Evolutionary conservation across 2,797 vertebrate species (phyloP).

Genomic region (Clangula hyemalis): DNA sequence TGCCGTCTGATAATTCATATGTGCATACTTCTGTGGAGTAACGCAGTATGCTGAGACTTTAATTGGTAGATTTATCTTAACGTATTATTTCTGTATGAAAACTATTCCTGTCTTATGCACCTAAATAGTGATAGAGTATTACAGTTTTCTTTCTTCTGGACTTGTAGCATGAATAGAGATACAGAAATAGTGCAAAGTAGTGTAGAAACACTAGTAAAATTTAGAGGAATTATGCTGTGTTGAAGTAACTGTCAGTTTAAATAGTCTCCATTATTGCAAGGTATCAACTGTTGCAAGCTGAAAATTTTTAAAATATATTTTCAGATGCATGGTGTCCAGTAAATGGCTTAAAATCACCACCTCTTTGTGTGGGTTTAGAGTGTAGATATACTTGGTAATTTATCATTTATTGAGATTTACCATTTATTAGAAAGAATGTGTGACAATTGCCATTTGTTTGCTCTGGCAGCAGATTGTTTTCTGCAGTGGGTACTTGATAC

Average conservation of each 20-base stretch:
- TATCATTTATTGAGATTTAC: not conserved
- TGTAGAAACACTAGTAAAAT: not conserved
- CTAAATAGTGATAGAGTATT: not conserved
- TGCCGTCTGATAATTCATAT: not conserved
- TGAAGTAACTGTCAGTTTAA: not conserved
- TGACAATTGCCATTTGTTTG: not conserved
- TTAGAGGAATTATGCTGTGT: not conserved
- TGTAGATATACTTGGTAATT: not conserved
- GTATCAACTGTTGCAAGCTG: not conserved
- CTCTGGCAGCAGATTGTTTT: not conserved
- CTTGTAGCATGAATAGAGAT: not conserved
- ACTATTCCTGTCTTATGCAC: not conserved
- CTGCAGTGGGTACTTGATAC: not conserved
- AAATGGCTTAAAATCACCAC: not conserved
- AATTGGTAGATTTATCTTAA: not conserved
- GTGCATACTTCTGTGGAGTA: not conserved
- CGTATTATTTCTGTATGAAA: not conserved
- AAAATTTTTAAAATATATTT: not conserved
- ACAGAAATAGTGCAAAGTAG: not conserved
- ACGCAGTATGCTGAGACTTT: not conserved
- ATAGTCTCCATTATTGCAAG: not conserved
- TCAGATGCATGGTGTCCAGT: not conserved
- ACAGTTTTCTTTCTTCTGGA: not conserved
- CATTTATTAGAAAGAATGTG: not conserved
- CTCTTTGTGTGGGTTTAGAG: not conserved